Evolutionary conservation across 2,888 invertebrate species (phyloP), one percentile per base, ranked within the genome.

Genomic region (Napeogenes inachia): DNA sequence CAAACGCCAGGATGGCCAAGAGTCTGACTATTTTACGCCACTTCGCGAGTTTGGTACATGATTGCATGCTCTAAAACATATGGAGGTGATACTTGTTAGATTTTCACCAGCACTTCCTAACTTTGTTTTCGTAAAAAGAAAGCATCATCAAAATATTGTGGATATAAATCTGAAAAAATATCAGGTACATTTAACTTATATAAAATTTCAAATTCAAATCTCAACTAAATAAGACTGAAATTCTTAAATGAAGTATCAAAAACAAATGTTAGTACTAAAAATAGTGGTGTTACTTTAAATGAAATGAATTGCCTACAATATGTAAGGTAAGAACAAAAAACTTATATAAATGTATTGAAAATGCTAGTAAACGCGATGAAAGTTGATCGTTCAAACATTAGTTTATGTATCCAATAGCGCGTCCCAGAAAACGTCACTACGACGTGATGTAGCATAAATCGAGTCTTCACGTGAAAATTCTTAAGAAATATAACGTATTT

Each of bases 391-490:
- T 62, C 60, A 67, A 64, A 67, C 67, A 69, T 65, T 64, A 62
- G 60, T 64, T 63, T 66, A 64, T 62, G 60, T 64, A 64, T 68
- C 61, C 59, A 62, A 64, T 61, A 65, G 42, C 59, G 57, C 38
- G 50, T 57, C 57, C 13, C 38, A 61, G 62, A 62, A 62, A 54
- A 65, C 63, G 64, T 65, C 58, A 68, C 62, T 46, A 57, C 58
- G 46, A 66, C 67, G 68, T 69, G 68, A 67, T 60, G 64, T 64
- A 58, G 65, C 67, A 69, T 67, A 65, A 67, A 66, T 61, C 54
- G 62, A 56, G 55, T 63, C 55, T 58, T 61, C 59, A 53, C 59
- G 54, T 63, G 62, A 62, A 65, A 65, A 58, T 62, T 63, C 62
- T 60, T 63, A 61, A 63, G 65, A 63, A 68, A 67, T 64, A 66